Evolutionary conservation across 2,888 invertebrate species (phyloP), one percentile per base, ranked within the genome.

Genomic region (Protodeltote pygarga): DNA sequence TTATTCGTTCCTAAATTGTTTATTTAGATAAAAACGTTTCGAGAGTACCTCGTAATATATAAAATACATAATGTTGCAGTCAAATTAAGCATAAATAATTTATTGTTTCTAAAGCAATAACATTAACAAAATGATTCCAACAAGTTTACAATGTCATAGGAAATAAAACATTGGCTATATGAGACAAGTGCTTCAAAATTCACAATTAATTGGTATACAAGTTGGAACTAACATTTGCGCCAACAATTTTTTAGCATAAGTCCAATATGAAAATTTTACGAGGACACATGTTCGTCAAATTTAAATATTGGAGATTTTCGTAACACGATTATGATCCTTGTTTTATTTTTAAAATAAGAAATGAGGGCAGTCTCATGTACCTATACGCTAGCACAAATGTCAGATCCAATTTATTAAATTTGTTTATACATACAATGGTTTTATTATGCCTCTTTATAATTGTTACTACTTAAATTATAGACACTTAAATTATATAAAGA

Each of bases 361-460:
- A n/a, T n/a, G n/a, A n/a, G n/a, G n/a, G 8, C 3, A 3, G 3
- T 2, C 3, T 9, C n/a, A 3, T 21, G 21, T 3, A 3, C 3
- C 3, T 32, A 2, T 5, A 5, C 20, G 19, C 20, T 11, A 4
- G 17, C 10, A 8, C 32, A 45, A 4, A 49, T 34, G 20, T n/a
- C 52, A 34, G 34, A 38, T 25, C 44, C 38, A 27, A 38, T 34
- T 50, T 10, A 3, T 14, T 46, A 6, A n/a, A 14, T 20, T 10
- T 19, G 13, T 23, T 45, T 52, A 55, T 35, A 46, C 38, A 57
- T 58, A 50, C 53, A 67, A 44, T 59, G 47, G 27, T 61, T 70
- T 59, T 76, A 79, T 83, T 83, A 83, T 87, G 85, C 85, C 80
- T 82, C 79, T 69, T 73, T 73, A 75, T 72, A 80, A 81, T 80